Base-by-base conservation (phyloP, 2,888 invertebrate genomes). In the Osmoderma eremita region DNA sequence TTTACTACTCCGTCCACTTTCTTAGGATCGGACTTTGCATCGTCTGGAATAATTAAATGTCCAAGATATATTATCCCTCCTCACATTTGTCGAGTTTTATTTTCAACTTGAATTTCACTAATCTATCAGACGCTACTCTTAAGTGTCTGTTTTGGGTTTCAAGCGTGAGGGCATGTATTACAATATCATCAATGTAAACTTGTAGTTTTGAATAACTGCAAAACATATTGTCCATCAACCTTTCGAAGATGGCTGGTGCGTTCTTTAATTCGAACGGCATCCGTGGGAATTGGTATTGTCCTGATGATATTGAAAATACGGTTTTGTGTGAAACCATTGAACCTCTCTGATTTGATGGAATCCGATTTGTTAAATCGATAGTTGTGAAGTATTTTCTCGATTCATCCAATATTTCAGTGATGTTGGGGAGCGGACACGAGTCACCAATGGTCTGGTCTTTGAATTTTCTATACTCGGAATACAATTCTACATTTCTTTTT, bases 221-320 rank as follows among this genome's bases (percentile, higher is more conserved):
- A 30, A 2, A 6, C 30, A 2, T 30, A 10, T 71, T 75, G 38
- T 80, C 76, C 80, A 81, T 81, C 17, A 79, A 67, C 2, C 79
- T 54, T 71, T 81, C 81, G 54, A 82, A 80, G 0, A 80, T 80
- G 0, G 77, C 76, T 0, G 82, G 82, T 0, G 81, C 80, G 66
- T 80, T 81, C 73, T 78, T 79, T 5, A 83, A 74, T 2, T 78
- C 81, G 69, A 82, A 79, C 0, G 78, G 79, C 76, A 80, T 77
- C 15, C 78, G 63, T 3, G 67, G 70, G 56, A 74, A 82, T 68
- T 81, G 76, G 53, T 73, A 80, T 64, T 80, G 80, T 22, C 78
- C 80, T 5, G 67, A 54, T 36, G 73, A 74, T 5, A 75, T 74
- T 2, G 74, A 73, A 68, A 81, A 81, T 2, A 80, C 80, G 5